phyloP scores from a whole-genome alignment of 1,140 invertebrate genomes.

The fruit fly (Drosophila melanogaster) region Release_6_plus_ISO1_MT NT_037436.4:5832001-5832500 shows the following conservation, averaged over 20 bases:
- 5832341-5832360: neutral
- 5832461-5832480: neutral
- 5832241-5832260: slow-evolving; percentile 79
- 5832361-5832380: no score
- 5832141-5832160: slow-evolving; percentile 79
- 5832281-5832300: slow-evolving; percentile 63
- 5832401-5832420: neutral
- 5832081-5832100: slow-evolving; percentile 81
- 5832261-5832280: slow-evolving; percentile 76
- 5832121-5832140: slow-evolving; percentile 68
- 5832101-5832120: slow-evolving; percentile 71
- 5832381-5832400: neutral
- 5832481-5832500: no score
- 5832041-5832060: slow-evolving; percentile 67
- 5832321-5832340: slow-evolving; percentile 50
- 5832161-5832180: slow-evolving; percentile 76
- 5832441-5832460: neutral
- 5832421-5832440: neutral
- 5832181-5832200: slow-evolving; percentile 40
- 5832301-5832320: slow-evolving; percentile 27
- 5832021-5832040: slow-evolving; percentile 76
- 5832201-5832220: slow-evolving; percentile 19
- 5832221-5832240: slow-evolving; percentile 30
- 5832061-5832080: slow-evolving; percentile 68
- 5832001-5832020: slow-evolving; percentile 80